These are phyloP conservation scores for Sclerurus mexicanus DNA, from an alignment of 2,113 vertebrate genomes.

Conservation along the genomic window DNA sequence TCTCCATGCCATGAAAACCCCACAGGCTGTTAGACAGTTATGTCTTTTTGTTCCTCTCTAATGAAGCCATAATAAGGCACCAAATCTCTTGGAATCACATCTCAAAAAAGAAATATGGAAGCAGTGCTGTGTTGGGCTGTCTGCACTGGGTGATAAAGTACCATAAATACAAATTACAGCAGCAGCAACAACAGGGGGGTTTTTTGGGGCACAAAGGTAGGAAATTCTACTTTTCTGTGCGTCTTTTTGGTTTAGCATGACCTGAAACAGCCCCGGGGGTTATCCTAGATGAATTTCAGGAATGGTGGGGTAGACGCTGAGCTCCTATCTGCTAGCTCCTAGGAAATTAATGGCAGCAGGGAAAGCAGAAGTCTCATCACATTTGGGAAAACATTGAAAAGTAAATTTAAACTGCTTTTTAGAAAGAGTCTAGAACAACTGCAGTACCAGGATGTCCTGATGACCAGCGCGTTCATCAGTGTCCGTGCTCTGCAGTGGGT, in stretches of 20 bases:
- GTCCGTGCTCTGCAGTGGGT: background rate
- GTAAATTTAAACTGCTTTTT: background rate
- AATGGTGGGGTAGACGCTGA: background rate
- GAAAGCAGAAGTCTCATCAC: background rate
- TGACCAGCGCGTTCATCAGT: background rate
- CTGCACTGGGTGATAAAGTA: background rate
- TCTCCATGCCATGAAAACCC: background rate
- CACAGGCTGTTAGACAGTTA: background rate
- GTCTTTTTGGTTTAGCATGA: background rate
- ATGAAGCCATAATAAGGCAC: background rate
- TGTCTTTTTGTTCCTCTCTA: background rate
- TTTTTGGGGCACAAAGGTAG: background rate
- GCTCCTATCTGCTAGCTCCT: background rate
- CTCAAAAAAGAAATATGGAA: background rate
- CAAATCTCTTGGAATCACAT: background rate
- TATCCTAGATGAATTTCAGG: background rate
- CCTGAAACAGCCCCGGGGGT: background rate
- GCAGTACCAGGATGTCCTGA: background rate
- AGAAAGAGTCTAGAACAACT: background rate
- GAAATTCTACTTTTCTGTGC: background rate
- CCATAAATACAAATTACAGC: constrained; percentile 3
- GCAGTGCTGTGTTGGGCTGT: background rate
- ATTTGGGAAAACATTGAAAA: background rate
- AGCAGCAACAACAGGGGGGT: background rate
- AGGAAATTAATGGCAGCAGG: background rate